Conservation (phyloP, 1,140 invertebrate species). For the Drosophila persimilis region DNA sequence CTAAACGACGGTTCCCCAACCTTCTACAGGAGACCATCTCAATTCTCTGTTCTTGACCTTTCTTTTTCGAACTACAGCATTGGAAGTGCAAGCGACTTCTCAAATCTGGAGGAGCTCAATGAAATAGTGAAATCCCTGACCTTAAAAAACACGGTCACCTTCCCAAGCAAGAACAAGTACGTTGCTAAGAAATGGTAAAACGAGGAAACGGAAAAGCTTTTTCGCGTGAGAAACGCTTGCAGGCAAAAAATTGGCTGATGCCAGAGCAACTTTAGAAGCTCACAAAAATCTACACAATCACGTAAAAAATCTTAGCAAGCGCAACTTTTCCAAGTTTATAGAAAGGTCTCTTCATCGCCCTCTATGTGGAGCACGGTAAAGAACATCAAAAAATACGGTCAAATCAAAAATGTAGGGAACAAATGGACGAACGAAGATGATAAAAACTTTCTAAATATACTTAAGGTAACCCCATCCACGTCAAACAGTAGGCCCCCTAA, state of each 20-base stretch:
- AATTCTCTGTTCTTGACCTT: background rate
- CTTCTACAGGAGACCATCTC: background rate
- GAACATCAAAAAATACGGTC: background rate
- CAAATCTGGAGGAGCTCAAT: background rate
- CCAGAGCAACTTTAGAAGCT: background rate
- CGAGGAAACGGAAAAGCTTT: background rate
- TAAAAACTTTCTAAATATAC: background rate
- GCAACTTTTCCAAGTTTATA: background rate
- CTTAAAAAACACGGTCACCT: background rate
- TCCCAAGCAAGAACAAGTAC: background rate
- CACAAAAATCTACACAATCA: background rate
- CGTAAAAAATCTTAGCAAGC: background rate
- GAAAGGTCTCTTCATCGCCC: background rate
- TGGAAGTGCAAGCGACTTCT: too few relatives aligned
- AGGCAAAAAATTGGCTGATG: background rate
- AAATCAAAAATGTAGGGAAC: background rate
- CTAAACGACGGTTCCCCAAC: constrained; percentile 6
- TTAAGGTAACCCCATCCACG: background rate
- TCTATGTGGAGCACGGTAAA: background rate
- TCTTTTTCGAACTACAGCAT: background rate
- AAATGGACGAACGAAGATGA: background rate
- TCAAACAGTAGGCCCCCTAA: background rate
- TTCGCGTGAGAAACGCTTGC: background rate
- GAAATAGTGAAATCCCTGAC: background rate
- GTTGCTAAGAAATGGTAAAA: background rate